Evolutionary conservation across 2,888 invertebrate genomes (phyloP).

Genomic region (Aethes cnicana): DNA sequence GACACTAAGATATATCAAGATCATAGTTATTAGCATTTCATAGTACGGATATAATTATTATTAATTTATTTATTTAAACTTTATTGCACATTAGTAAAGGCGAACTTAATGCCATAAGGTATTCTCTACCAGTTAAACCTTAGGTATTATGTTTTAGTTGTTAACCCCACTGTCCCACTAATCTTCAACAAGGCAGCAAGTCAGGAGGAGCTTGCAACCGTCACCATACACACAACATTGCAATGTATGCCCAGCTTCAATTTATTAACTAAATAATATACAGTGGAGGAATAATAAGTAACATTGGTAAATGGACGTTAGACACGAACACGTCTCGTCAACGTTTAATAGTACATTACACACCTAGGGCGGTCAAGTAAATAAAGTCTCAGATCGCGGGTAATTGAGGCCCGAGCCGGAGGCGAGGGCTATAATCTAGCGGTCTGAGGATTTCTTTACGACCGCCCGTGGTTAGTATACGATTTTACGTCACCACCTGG

Average conservation of each 20-base stretch:
- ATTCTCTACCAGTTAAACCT: too few relatives aligned
- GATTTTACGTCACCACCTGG: too few relatives aligned
- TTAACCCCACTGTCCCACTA: slow-evolving; percentile 51
- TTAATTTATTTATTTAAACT: too few relatives aligned
- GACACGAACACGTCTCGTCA: slow-evolving; percentile 40
- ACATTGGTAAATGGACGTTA: slow-evolving; percentile 75
- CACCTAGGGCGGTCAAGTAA: too few relatives aligned
- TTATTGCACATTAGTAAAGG: too few relatives aligned
- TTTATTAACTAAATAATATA: slow-evolving; percentile 68
- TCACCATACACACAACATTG: slow-evolving; percentile 48
- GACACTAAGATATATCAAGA: slow-evolving; percentile 8
- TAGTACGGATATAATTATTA: too few relatives aligned
- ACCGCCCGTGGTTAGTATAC: too few relatives aligned
- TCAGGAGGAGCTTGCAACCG: slow-evolving; percentile 30
- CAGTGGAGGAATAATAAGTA: slow-evolving; percentile 73
- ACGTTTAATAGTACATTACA: slow-evolving; percentile 34
- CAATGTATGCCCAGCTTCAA: slow-evolving; percentile 55
- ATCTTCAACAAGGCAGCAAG: slow-evolving; percentile 37
- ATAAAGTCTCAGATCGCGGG: too few relatives aligned
- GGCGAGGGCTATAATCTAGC: too few relatives aligned
- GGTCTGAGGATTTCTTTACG: too few relatives aligned
- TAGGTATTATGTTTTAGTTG: neutral
- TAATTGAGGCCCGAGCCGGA: too few relatives aligned
- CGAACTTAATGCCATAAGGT: too few relatives aligned
- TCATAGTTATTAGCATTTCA: slow-evolving; percentile 3